Base-by-base conservation (phyloP, 1,140 invertebrate genomes). In the Halictus rubicundus region DNA sequence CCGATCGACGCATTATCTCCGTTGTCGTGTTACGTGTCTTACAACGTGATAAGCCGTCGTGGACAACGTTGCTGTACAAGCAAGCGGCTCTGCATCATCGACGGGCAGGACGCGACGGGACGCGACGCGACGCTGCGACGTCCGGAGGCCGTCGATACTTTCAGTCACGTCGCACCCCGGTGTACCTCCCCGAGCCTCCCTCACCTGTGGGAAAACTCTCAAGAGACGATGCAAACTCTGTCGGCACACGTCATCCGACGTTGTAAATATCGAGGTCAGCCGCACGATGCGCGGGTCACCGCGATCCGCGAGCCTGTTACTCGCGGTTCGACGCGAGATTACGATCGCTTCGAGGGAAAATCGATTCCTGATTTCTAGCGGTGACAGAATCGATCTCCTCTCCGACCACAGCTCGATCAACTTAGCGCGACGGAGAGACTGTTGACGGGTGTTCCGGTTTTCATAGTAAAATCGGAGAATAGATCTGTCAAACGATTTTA, bases 11-110 rank as follows among this genome's bases (percentile, higher is more conserved):
- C 71, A 82, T 83, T 84, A 88, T 84, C 83, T 70, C 73, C 70
- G 80, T 84, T 89, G 88, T 85, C 85, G 76, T 78, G 84, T 89
- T 82, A 78, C 82, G 81, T 87, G 88, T 89, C 86, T 90, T 89
- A 90, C 88, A 89, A 86, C 84, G 77, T 86, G 88, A 88, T 89
- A 89, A 88, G 86, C 86, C 81, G 65, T 39, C 57, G 65, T 63
- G 63, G 68, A 86, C 86, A 83, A 76, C 64, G 66, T 87, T 82
- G 72, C 79, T 39, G 77, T 78, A 76, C 66, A 74, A 65, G 61
- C 63, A 46, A 60, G 16, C 65, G 63, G 52, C 59, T 69, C 42
- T 23, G 39, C 39, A 66, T 42, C 65, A 32, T 57, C 72, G 64
- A 12, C 81, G 81, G 65, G 79, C 68, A 71, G 65, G 77, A 65